These are phyloP conservation scores for Varanus salvator DNA, from an alignment of 2,113 vertebrate genomes.

Conservation along the genomic window DNA sequence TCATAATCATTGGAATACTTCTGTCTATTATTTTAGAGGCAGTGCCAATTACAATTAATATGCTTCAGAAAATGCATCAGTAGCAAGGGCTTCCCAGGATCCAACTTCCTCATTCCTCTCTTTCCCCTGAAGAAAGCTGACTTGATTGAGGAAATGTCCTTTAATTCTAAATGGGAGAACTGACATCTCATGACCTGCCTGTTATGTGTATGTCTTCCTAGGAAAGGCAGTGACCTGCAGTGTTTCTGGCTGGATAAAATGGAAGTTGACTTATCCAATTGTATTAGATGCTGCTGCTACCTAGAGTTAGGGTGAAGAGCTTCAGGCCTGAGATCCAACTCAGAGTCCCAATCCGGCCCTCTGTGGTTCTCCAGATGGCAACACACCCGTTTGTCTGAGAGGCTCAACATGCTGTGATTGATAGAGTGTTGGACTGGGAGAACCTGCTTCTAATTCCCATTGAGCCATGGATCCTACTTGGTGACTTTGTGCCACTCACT, in stretches of 20 bases:
- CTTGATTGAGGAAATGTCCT: conserved; percentile 19
- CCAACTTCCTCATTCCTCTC: neutral
- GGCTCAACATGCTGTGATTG: too few species aligned
- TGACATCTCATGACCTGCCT: neutral
- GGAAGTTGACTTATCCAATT: neutral
- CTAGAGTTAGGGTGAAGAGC: too few species aligned
- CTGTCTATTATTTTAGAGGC: conserved; percentile 45
- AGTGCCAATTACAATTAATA: neutral
- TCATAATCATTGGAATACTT: neutral
- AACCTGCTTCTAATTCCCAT: too few species aligned
- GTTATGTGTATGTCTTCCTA: neutral
- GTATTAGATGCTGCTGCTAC: too few species aligned
- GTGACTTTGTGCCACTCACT: too few species aligned
- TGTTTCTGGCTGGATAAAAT: neutral
- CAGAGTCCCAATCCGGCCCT: too few species aligned
- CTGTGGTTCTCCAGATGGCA: too few species aligned
- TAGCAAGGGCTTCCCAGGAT: neutral
- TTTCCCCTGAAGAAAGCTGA: neutral
- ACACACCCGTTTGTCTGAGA: too few species aligned
- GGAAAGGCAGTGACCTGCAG: neutral
- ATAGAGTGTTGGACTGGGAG: too few species aligned
- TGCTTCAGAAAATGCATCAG: conserved; percentile 32
- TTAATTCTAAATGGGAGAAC: conserved; percentile 7
- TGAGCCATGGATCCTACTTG: too few species aligned
- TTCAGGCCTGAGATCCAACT: too few species aligned